Conservation (phyloP, 53 echinoderm and acorn worm species). For the Antedon mediterranea region DNA sequence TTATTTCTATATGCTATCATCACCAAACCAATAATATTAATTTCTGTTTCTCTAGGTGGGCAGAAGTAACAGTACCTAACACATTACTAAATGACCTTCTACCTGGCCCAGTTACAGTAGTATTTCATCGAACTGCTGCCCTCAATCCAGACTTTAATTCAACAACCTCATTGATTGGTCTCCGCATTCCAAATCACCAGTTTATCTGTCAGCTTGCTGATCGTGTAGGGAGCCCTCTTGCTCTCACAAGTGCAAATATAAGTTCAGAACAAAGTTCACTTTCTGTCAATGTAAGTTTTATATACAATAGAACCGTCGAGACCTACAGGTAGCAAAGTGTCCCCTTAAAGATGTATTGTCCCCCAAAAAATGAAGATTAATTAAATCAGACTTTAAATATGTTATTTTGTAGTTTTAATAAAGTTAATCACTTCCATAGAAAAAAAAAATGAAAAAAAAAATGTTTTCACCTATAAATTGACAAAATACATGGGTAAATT, state of each 20-base stretch:
- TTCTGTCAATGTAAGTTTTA: constrained; percentile 39
- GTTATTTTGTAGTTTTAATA: no score
- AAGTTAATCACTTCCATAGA: no score
- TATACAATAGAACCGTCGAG: no score
- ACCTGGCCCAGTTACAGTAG: constrained; percentile 77
- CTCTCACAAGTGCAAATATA: constrained; percentile 80
- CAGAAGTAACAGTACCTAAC: constrained; percentile 48
- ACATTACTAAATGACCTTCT: constrained; percentile 55
- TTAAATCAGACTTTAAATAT: no score
- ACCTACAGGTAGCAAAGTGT: no score
- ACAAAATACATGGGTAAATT: no score
- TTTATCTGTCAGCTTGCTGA: constrained; percentile 60
- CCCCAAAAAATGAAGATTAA: no score
- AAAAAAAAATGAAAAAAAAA: no score
- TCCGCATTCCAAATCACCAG: constrained; percentile 61
- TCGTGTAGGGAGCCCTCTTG: constrained; percentile 57
- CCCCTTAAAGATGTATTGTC: no score
- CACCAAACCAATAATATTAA: no score
- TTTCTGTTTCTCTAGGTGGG: constrained; percentile 52
- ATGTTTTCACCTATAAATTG: no score
- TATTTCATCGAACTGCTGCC: constrained; percentile 53
- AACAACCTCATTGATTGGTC: constrained; percentile 47
- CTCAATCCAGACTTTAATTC: constrained; percentile 76
- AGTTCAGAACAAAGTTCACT: constrained; percentile 66
- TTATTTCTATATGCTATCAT: no score